Percentiles rank a stretch among this genome's conserved stretches.
Evolutionary conservation across 2,797 vertebrate genomes (phyloP).

Genomic region (Muscicapa striata): DNA sequence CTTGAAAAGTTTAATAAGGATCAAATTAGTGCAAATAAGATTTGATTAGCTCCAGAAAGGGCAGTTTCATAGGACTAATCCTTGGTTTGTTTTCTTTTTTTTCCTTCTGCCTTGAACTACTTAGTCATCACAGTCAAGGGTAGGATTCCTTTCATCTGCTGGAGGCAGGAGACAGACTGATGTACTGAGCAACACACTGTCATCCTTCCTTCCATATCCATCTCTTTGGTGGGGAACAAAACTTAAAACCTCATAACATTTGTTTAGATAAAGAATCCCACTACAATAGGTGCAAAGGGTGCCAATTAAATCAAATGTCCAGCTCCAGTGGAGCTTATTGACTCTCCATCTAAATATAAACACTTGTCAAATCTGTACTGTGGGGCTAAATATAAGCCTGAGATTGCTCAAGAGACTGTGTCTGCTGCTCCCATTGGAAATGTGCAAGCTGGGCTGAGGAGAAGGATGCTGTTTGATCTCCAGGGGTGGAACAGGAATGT

Average conservation of each 20-base stretch:
- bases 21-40: constrained; percentile 46
- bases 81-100: not conserved
- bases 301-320: not conserved
- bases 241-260: not conserved
- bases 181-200: not conserved
- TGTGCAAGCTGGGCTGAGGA: not conserved
- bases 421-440: rapidly evolving
- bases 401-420: not conserved
- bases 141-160: constrained; percentile 40
- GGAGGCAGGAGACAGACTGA: not conserved
- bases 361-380: not conserved
- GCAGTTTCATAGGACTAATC: not conserved
- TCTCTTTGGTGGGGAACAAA: not conserved
- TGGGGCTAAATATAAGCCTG: not conserved
- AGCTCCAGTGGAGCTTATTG: not conserved
- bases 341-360: not conserved
- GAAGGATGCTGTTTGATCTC: not conserved
- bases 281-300: not conserved
- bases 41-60: constrained; percentile 47
- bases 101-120: not conserved
- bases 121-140: not conserved
- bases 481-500: not conserved
- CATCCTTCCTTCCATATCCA: not conserved
- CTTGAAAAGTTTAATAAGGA: constrained; percentile 16
- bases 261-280: not conserved